These are phyloP conservation scores for Dinothrombium tinctorium DNA, from an alignment of 1,140 invertebrate species.

Conservation along the genomic window DNA sequence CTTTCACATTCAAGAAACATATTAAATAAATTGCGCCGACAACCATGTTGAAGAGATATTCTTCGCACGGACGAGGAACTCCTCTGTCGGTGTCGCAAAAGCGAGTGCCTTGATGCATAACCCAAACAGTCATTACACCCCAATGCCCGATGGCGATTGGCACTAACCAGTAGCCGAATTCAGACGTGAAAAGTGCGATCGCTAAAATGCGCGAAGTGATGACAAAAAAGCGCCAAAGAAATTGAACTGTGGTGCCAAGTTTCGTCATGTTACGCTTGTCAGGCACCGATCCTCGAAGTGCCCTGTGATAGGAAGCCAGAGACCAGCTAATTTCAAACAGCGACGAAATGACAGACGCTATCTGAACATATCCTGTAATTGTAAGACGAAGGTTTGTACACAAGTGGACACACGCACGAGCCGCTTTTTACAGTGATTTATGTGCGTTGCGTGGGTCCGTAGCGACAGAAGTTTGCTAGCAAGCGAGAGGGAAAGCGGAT, in stretches of 20 bases:
- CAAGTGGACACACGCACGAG: too few relatives aligned
- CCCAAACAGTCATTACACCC: conserved; percentile 25
- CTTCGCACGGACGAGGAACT: conserved; percentile 17
- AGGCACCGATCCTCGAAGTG: conserved; percentile 22
- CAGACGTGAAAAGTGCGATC: conserved; percentile 16
- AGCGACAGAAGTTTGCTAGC: too few relatives aligned
- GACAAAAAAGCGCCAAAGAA: conserved; percentile 22
- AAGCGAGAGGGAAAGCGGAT: too few relatives aligned
- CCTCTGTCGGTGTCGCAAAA: conserved; percentile 20
- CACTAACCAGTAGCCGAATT: conserved; percentile 15
- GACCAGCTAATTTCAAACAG: conserved; percentile 24
- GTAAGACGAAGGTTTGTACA: conserved; percentile 4
- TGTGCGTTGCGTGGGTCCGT: too few relatives aligned
- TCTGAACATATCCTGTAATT: conserved; percentile 14
- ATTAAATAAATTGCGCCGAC: conserved; percentile 26
- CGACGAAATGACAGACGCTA: conserved; percentile 13
- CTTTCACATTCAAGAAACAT: conserved; percentile 27
- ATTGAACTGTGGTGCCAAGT: conserved; percentile 20
- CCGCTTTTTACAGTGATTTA: too few relatives aligned
- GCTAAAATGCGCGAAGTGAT: conserved; percentile 14
- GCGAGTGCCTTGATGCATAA: conserved; percentile 23
- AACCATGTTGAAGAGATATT: conserved; percentile 25
- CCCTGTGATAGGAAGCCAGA: conserved; percentile 25
- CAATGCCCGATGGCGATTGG: conserved; percentile 23
- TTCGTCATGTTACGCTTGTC: conserved; percentile 21